Evolutionary conservation across 2,797 vertebrate genomes (phyloP).

Genomic region (Loris lydekkerianus): DNA sequence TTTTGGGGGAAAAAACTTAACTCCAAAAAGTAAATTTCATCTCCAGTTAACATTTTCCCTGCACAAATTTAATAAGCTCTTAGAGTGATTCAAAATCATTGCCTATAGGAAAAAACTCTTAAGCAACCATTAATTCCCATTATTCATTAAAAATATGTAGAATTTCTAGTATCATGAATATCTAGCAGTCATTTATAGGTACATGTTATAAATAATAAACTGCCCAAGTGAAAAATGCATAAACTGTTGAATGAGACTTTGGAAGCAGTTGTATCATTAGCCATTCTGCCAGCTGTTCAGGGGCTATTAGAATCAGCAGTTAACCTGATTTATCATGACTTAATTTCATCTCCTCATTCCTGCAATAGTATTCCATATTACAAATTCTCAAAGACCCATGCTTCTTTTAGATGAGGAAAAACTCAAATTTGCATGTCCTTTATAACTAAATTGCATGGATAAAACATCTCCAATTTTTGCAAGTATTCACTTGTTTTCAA

Average conservation of each 20-base stretch:
- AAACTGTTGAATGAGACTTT: not conserved
- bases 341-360: conserved; percentile 21
- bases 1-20: not conserved
- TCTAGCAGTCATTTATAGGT: not conserved
- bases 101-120: conserved; percentile 31
- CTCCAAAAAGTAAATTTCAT: conserved; percentile 45
- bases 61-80: not conserved
- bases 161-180: not conserved
- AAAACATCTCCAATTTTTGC: not conserved
- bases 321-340: not conserved
- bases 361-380: not conserved
- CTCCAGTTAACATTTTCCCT: not conserved
- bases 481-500: conserved; percentile 1
- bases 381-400: conserved; percentile 47
- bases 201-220: conserved; percentile 8
- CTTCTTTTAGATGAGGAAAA: conserved; percentile 45
- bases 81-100: conserved; percentile 42
- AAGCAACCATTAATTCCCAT: conserved; percentile 38
- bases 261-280: not conserved
- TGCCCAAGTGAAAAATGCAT: not conserved
- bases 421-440: not conserved
- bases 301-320: not conserved
- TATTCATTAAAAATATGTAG: conserved; percentile 12
- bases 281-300: not conserved
- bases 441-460: conserved; percentile 27